These are phyloP conservation scores for Aplidium turbinatum DNA, from an alignment of 23 tunicate species.

Conservation along the genomic window DNA sequence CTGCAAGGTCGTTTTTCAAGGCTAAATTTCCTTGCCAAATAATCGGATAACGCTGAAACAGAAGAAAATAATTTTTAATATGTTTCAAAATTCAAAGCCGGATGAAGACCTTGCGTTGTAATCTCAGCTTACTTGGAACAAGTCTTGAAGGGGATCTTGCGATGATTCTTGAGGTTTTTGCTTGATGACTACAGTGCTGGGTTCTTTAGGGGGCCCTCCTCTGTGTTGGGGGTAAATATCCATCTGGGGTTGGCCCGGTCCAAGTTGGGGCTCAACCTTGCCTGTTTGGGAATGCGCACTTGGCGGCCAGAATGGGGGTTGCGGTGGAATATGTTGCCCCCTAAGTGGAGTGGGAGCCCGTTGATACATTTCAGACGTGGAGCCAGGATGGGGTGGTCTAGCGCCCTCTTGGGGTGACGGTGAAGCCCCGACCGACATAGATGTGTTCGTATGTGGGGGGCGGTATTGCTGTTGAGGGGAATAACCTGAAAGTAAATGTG, in stretches of 20 bases:
- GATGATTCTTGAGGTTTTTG: neutral
- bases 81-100: too few species aligned
- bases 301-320: neutral
- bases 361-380: neutral
- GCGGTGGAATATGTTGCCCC: slow-evolving; percentile 3
- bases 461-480: slow-evolving; percentile 6
- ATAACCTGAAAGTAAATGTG: too few species aligned
- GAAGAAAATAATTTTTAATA: too few species aligned
- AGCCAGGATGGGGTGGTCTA: neutral
- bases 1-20: slow-evolving; percentile 78
- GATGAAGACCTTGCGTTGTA: too few species aligned
- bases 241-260: neutral
- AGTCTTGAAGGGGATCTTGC: slow-evolving; percentile 25
- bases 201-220: neutral
- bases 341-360: neutral
- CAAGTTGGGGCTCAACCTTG: neutral
- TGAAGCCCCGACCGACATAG: too few species aligned
- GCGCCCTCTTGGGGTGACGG: slow-evolving; percentile 10
- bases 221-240: neutral
- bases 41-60: slow-evolving; percentile 88
- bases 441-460: slow-evolving; percentile 7
- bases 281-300: neutral
- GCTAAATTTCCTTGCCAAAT: slow-evolving; percentile 94
- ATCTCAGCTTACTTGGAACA: slow-evolving; percentile 40
- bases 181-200: neutral